These are phyloP conservation scores for Anneissia japonica DNA, from an alignment of 35 echinoderm and acorn worm species.

Conservation along the genomic window DNA sequence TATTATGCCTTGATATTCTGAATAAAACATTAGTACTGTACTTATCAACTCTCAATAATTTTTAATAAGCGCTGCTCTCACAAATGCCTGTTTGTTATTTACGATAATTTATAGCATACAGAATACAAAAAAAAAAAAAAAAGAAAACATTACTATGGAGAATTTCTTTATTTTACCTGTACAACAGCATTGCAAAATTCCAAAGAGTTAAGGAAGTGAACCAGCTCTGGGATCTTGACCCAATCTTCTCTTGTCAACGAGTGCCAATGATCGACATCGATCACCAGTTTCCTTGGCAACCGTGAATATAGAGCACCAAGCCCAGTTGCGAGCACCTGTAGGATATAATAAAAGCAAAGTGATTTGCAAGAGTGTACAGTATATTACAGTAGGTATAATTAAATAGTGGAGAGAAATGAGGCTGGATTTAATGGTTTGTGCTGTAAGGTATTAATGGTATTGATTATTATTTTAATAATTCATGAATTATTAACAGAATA, in stretches of 20 bases:
- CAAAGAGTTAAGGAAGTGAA: slow-evolving; percentile 81
- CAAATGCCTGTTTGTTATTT: too few species aligned
- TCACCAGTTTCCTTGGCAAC: slow-evolving; percentile 66
- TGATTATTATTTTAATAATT: too few species aligned
- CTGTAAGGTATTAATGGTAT: too few species aligned
- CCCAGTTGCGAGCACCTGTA: slow-evolving; percentile 79
- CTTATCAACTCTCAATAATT: too few species aligned
- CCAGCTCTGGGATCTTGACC: slow-evolving; percentile 51
- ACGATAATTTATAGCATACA: too few species aligned
- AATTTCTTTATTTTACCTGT: slow-evolving; percentile 56
- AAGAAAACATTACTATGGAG: too few species aligned
- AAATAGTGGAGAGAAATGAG: background rate
- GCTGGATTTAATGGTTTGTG: background rate
- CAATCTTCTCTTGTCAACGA: slow-evolving; percentile 58
- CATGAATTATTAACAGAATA: too few species aligned
- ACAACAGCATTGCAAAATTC: slow-evolving; percentile 99
- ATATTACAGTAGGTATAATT: background rate
- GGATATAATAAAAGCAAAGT: background rate
- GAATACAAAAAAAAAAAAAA: too few species aligned
- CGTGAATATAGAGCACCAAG: slow-evolving; percentile 77
- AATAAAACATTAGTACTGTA: too few species aligned
- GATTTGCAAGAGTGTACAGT: background rate
- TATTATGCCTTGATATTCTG: too few species aligned
- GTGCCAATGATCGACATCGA: slow-evolving; percentile 66
- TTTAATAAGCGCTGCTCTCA: too few species aligned